Evolutionary conservation across 2,888 invertebrate genomes (phyloP).

Genomic region (Trissolcus japonicus): DNA sequence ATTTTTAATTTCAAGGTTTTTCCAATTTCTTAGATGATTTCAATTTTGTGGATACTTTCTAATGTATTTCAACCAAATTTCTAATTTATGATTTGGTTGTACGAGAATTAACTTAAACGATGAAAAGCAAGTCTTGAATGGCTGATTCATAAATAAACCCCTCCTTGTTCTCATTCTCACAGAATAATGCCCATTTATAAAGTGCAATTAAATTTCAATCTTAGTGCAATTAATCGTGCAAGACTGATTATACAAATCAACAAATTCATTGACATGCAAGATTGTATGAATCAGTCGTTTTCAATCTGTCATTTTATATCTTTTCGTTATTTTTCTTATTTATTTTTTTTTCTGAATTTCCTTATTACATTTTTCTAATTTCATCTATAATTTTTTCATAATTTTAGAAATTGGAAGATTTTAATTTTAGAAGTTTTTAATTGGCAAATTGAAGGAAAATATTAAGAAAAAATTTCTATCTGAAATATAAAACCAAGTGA

Average conservation of each 20-base stretch:
- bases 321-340: background rate
- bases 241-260: background rate
- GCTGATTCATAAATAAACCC: too few relatives aligned
- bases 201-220: background rate
- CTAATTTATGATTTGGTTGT: background rate
- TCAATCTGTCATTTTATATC: background rate
- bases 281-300: background rate
- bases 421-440: too few relatives aligned
- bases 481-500: background rate
- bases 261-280: background rate
- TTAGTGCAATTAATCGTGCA: background rate
- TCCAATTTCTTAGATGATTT: too few relatives aligned
- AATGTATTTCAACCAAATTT: background rate
- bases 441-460: background rate
- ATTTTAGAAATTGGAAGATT: too few relatives aligned
- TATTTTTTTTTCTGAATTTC: background rate
- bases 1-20: background rate
- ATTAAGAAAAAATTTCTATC: background rate
- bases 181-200: background rate
- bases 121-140: too few relatives aligned
- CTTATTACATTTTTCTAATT: background rate
- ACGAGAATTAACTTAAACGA: too few relatives aligned
- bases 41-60: too few relatives aligned
- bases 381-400: too few relatives aligned
- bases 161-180: background rate